Percentiles rank a stretch among this genome's conserved stretches.
Evolutionary conservation across 2,113 vertebrate genomes (phyloP).

Genomic region (Plecotus auritus): DNA sequence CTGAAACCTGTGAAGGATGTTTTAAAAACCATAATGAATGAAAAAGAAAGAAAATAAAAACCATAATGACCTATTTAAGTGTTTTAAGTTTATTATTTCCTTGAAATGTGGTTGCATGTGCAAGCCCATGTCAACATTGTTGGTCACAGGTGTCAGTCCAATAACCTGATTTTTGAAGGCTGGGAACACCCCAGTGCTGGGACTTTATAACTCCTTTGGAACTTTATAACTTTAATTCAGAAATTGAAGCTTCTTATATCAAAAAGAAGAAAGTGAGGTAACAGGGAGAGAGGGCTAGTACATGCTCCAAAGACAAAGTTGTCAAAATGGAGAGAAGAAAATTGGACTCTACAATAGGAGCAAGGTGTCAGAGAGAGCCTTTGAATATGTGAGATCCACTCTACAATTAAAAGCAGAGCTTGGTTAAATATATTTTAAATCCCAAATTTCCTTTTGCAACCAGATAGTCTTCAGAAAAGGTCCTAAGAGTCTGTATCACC

Average conservation of each 20-base stretch:
- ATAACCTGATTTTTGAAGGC: neutral
- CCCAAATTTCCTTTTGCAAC: conserved; percentile 41
- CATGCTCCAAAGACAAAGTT: neutral
- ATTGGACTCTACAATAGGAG: neutral
- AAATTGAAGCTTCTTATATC: neutral
- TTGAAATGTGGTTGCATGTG: conserved; percentile 12
- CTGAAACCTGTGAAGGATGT: conserved; percentile 7
- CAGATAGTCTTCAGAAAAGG: conserved; percentile 28
- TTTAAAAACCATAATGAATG: neutral
- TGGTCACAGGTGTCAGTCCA: neutral
- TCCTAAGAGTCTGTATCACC: neutral
- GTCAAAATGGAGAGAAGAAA: neutral
- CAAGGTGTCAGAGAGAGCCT: neutral
- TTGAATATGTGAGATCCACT: neutral
- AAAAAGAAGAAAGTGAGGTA: neutral
- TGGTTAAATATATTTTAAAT: conserved; percentile 26
- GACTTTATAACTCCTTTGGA: neutral
- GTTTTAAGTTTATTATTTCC: conserved; percentile 1
- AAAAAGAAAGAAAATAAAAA: neutral
- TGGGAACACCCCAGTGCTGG: neutral
- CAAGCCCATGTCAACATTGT: neutral
- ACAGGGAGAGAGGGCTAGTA: neutral
- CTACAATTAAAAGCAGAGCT: conserved; percentile 27
- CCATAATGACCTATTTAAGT: neutral
- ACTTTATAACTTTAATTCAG: conserved; percentile 31